Evolutionary conservation across 2,888 invertebrate species (phyloP).

Genomic region (Rhamnusium bicolor): DNA sequence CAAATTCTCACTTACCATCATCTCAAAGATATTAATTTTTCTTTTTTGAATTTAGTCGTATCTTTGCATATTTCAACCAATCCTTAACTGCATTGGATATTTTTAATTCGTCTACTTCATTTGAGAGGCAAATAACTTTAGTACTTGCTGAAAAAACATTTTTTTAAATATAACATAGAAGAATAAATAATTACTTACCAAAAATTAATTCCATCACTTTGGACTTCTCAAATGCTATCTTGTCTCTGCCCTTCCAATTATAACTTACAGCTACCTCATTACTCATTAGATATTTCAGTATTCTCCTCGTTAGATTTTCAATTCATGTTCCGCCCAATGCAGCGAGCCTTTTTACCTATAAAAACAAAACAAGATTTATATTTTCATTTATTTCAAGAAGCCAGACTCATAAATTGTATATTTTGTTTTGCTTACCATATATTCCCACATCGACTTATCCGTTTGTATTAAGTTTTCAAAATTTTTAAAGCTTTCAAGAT

Average conservation of each 20-base stretch:
- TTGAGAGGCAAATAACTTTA: background rate
- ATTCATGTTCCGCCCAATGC: slow-evolving; percentile 1
- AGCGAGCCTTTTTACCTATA: slow-evolving; percentile 10
- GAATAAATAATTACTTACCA: too few relatives aligned
- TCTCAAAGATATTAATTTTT: too few relatives aligned
- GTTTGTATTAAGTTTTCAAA: background rate
- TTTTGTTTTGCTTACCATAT: slow-evolving; percentile 3
- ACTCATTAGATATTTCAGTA: background rate
- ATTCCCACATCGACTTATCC: background rate
- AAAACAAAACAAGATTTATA: too few relatives aligned
- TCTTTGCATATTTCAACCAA: background rate
- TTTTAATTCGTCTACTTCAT: background rate
- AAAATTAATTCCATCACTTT: slow-evolving; percentile 8
- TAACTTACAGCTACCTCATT: background rate
- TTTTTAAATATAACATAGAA: background rate
- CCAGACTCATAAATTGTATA: background rate
- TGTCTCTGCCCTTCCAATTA: slow-evolving; percentile 11
- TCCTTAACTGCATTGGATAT: background rate
- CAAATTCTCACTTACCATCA: too few relatives aligned
- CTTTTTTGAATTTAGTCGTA: background rate
- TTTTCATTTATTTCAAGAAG: too few relatives aligned
- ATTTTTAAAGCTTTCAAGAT: background rate
- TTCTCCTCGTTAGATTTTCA: background rate
- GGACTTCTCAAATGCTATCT: slow-evolving; percentile 4
- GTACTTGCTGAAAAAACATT: too few relatives aligned